Percentiles rank a stretch among this genome's conserved stretches.
Evolutionary conservation across 2,888 invertebrate species (phyloP).

Genomic region (Lasioglossum lativentre): DNA sequence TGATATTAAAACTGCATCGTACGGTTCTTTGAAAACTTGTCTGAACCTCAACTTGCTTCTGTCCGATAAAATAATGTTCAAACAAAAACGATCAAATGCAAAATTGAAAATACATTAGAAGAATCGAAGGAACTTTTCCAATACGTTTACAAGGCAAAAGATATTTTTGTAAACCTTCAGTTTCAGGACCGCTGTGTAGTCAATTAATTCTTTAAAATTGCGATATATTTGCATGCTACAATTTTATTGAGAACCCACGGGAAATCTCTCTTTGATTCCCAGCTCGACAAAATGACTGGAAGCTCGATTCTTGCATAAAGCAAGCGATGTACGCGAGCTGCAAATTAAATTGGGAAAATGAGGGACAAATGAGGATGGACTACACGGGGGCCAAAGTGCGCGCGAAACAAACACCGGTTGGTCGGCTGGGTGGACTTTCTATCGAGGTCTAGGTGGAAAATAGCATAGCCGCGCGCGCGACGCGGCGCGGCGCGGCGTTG

Average conservation of each 20-base stretch:
- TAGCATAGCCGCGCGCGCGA: slow-evolving; percentile 1
- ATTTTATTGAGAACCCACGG: background rate
- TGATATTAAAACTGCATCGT: background rate
- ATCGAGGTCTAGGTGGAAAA: background rate
- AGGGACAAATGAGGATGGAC: background rate
- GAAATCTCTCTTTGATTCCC: background rate
- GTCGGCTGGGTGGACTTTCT: background rate
- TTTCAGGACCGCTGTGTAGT: background rate
- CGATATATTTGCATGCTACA: background rate
- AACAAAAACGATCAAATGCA: no score
- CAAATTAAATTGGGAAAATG: slow-evolving; percentile 1
- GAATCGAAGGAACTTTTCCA: no score
- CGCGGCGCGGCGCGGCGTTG: no score
- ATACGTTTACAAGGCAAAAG: no score
- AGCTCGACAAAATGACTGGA: background rate
- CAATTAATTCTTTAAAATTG: background rate
- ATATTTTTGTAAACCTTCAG: background rate
- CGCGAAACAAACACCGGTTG: background rate
- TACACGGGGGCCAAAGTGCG: background rate
- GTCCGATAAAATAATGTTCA: background rate
- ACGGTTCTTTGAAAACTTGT: background rate
- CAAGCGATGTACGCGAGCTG: background rate
- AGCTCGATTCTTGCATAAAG: background rate
- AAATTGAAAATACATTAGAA: background rate
- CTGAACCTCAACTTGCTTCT: background rate